phyloP scores from a whole-genome alignment of 2,888 invertebrate genomes.

The Plebejus melissa region DNA sequence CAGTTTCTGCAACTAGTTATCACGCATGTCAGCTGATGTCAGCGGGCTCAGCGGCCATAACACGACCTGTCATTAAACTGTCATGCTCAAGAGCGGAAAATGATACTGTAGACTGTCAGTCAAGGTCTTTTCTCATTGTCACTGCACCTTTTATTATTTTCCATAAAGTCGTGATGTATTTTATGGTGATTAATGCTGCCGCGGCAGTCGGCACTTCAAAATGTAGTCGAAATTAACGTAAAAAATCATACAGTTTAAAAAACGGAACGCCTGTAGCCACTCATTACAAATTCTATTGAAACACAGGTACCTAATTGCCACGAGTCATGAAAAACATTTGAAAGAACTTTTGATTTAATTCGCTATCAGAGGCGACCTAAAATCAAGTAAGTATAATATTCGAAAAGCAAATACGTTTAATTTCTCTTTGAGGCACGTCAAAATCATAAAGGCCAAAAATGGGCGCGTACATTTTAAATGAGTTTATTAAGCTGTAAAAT shows the following conservation, averaged over 20 bases:
- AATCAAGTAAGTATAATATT: conserved; percentile 7
- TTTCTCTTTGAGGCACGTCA: conserved; percentile 10
- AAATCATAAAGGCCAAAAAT: conserved; percentile 18
- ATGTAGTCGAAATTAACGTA: too few species aligned
- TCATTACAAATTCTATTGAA: conserved; percentile 19
- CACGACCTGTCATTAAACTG: background rate
- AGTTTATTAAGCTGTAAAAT: conserved; percentile 15
- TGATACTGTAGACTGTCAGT: background rate
- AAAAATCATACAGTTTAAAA: too few species aligned
- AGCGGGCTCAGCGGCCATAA: background rate
- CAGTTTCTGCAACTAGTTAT: background rate
- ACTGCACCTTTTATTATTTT: background rate
- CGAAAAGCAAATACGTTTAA: background rate
- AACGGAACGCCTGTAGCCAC: background rate
- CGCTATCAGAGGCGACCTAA: background rate
- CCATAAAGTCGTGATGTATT: background rate
- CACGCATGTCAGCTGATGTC: background rate
- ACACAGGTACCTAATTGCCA: conserved; percentile 5
- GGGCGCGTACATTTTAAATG: background rate
- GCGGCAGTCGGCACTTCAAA: too few species aligned
- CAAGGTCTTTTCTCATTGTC: background rate
- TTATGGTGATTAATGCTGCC: too few species aligned
- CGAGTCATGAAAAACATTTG: background rate
- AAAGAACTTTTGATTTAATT: background rate
- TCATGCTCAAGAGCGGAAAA: conserved; percentile 12